phyloP scores from a whole-genome alignment of 2,888 invertebrate genomes.

The Drepana falcataria region DNA sequence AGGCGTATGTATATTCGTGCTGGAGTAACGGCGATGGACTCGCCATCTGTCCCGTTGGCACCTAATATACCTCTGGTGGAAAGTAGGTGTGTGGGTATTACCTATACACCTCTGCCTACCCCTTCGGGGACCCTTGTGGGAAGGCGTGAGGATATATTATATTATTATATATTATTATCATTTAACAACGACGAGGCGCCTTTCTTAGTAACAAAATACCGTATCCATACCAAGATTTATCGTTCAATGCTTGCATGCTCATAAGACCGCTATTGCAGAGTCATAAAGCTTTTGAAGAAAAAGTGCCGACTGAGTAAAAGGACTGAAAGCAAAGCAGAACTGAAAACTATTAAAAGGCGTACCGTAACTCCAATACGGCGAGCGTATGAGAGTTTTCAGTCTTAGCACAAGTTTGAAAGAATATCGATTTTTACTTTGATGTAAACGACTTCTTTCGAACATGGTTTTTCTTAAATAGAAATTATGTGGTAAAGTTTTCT shows the following conservation, averaged over 20 bases:
- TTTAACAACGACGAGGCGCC: too few relatives aligned
- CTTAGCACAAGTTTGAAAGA: neutral
- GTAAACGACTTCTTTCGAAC: neutral
- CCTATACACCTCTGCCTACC: too few relatives aligned
- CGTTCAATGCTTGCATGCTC: constrained; percentile 7
- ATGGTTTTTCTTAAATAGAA: neutral
- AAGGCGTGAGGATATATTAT: too few relatives aligned
- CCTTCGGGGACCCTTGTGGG: too few relatives aligned
- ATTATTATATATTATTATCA: too few relatives aligned
- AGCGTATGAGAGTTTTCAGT: constrained; percentile 12
- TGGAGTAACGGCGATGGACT: too few relatives aligned
- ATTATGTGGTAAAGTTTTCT: too few relatives aligned
- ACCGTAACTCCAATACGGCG: constrained; percentile 21
- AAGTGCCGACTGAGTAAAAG: constrained; percentile 36
- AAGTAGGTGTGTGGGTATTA: too few relatives aligned
- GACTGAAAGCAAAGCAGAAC: constrained; percentile 30
- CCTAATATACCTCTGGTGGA: too few relatives aligned
- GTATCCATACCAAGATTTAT: constrained; percentile 11
- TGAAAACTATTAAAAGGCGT: constrained; percentile 31
- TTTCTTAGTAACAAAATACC: neutral
- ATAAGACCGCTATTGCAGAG: constrained; percentile 30
- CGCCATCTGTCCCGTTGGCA: too few relatives aligned
- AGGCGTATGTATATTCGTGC: too few relatives aligned
- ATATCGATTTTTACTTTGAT: neutral
- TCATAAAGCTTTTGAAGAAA: constrained; percentile 34